Base-by-base conservation (phyloP, 2,797 vertebrate species). In the Tarsius wallacei region DNA sequence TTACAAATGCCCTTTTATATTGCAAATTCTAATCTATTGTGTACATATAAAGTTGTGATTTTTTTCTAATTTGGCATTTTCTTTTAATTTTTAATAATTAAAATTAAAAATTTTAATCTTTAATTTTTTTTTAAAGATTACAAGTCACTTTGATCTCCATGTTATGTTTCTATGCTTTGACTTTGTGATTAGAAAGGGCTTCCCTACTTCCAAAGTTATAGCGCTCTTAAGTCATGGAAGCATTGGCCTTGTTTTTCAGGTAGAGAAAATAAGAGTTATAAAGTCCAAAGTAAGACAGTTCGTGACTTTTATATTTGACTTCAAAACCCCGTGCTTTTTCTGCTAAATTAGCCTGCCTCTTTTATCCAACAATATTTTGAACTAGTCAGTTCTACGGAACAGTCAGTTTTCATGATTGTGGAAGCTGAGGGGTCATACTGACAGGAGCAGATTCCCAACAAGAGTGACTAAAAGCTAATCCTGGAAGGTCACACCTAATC, bases 21-120 rank as follows among this genome's bases (percentile, higher is more conserved):
- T 85, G 47, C 81, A 80, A 93, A 36, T 61, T 59, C 21, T 33
- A 90, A 93, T 74, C 68, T 10, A 9, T 51, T 66, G 14, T 61
- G 5, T 76, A 66, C 55, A 11, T 51, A 74, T 17, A 26, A 78
- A 88, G 26, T 92, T 87, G 15, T 6, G 64, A 42, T 36, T 74
- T 80, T 86, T 93, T 94, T 82, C 7, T 74, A 31, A 78, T 21
- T 82, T 64, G 16, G 55, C 16, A 24, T 87, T 91, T 91, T 87
- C 33, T 68, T 11, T 81, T 24, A 13, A 53, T 86, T 53, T 66
- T 71, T 7, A n/a, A 31, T 33, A 42, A 49, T 16, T n/a, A n/a
- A n/a, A n/a, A n/a, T n/a, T n/a, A n/a, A n/a, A n/a, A n/a, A n/a
- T 68, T 11, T 81, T 24, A 13, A 53, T 86, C 47, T 66, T 71